These are phyloP conservation scores for Palythoa grandis DNA, from an alignment of 92 coral and sea anemone species.

Conservation along the genomic window DNA sequence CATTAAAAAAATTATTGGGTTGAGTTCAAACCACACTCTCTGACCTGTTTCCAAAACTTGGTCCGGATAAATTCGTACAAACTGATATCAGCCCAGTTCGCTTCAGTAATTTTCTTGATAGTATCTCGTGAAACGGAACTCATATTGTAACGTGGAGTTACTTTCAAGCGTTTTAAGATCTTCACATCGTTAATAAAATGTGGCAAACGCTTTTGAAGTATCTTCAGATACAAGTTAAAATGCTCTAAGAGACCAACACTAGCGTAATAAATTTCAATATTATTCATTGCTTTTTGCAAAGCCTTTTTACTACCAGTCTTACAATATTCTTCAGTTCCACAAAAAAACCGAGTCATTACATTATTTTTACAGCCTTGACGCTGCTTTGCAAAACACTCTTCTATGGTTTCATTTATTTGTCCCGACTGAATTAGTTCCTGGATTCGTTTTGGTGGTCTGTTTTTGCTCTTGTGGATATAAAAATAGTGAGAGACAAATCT, in stretches of 20 bases:
- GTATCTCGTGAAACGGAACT: constrained; percentile 33
- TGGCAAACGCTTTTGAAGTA: constrained; percentile 66
- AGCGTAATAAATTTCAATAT: constrained; percentile 12
- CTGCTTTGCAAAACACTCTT: constrained; percentile 60
- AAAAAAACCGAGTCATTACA: constrained; percentile 74
- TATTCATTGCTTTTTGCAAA: constrained; percentile 50
- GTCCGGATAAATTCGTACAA: constrained; percentile 67
- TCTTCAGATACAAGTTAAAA: constrained; percentile 21
- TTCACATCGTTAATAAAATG: constrained; percentile 42
- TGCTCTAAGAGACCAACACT: constrained; percentile 27
- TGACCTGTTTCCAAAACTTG: constrained; percentile 77
- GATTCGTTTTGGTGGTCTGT: constrained; percentile 52
- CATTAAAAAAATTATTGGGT: not conserved
- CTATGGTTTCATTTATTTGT: constrained; percentile 57
- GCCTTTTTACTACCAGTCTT: constrained; percentile 56
- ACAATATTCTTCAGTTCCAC: constrained; percentile 69
- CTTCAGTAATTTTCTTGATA: constrained; percentile 55
- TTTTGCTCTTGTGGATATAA: constrained; percentile 50
- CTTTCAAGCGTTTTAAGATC: not conserved
- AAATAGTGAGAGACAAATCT: constrained; percentile 72
- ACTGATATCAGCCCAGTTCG: constrained; percentile 81
- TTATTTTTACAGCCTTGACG: constrained; percentile 67
- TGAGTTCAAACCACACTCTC: constrained; percentile 63
- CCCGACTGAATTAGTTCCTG: constrained; percentile 53
- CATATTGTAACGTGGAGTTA: constrained; percentile 27